Conservation (phyloP, 2,888 invertebrate species). For the Pollenia griseotomentosa region DNA sequence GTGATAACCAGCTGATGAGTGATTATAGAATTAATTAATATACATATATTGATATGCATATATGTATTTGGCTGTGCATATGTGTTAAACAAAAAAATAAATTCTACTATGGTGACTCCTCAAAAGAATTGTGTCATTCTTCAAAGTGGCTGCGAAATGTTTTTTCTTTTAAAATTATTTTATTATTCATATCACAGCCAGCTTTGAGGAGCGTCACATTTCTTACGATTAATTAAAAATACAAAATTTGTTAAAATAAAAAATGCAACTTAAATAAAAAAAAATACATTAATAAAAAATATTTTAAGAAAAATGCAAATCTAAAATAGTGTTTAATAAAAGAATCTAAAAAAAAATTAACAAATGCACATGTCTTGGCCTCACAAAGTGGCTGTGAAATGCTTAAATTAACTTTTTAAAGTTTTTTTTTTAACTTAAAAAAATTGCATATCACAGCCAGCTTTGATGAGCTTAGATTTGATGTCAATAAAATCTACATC, state of each 20-base stretch:
- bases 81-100: slow-evolving; percentile 11
- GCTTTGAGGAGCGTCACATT: slow-evolving; percentile 96
- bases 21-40: slow-evolving; percentile 18
- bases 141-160: slow-evolving; percentile 96
- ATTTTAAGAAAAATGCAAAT: background rate
- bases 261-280: slow-evolving; percentile 19
- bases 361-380: slow-evolving; percentile 80
- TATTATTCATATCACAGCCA: slow-evolving; percentile 96
- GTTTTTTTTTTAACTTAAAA: slow-evolving; percentile 75
- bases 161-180: slow-evolving; percentile 83
- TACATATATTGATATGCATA: background rate
- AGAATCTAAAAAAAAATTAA: background rate
- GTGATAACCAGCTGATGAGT: slow-evolving; percentile 28
- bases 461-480: slow-evolving; percentile 93
- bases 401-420: slow-evolving; percentile 78
- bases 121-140: slow-evolving; percentile 86
- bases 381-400: slow-evolving; percentile 96
- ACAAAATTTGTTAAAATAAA: slow-evolving; percentile 29
- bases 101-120: slow-evolving; percentile 52
- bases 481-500: slow-evolving; percentile 36
- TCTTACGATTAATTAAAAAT: slow-evolving; percentile 69
- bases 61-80: slow-evolving; percentile 1
- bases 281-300: background rate
- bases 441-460: slow-evolving; percentile 97
- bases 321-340: slow-evolving; percentile 1